Base-by-base conservation (phyloP, 2,888 invertebrate genomes). In the Neocrepidodera transversa region DNA sequence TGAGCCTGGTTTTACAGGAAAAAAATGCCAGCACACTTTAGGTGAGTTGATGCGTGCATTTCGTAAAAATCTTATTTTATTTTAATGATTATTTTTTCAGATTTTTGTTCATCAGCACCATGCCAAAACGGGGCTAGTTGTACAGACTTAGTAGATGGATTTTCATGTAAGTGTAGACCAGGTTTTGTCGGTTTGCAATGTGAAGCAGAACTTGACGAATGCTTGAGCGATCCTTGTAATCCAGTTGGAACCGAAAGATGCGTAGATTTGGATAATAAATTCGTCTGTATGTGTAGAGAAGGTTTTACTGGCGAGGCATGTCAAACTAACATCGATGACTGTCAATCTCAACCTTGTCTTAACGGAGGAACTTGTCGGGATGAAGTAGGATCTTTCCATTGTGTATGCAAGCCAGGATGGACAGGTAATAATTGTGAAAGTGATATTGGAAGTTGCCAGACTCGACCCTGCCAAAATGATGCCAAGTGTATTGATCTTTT, bases 81-180 rank as follows among this genome's bases (percentile, higher is more conserved):
- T 5, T 10, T 35, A 87, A 68, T 97, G 96, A 76, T 96, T 97
- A 76, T 23, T 43, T 35, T 53, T 30, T 6, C 8, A 58, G 96
- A 97, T 74, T 94, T 95, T 71, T 97, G 97, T 73, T 87, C 90
- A 16, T 90, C 91, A 0, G 83, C 88, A 63, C 95, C 97, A 0
- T 97, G 97, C 77, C 92, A 94, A 73, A 95, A 97, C 74, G 93
- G 95, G 17, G 96, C 92, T 1, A 88, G 89, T 0, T 97, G 97
- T 74, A 77, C 89, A 1, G 94, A 97, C 74, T 89, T 92, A 74
- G 82, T 93, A 14, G 95, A 95, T 74, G 93, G 94, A 17, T 98
- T 97, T 76, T 82, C 85, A 26, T 98, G 98, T 79, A 92, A 91
- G 78, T 98, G 98, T 75, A 86, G 95, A 58, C 94, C 95, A 10